phyloP scores from a whole-genome alignment of 2,888 invertebrate genomes.

The Apeira syringaria region DNA sequence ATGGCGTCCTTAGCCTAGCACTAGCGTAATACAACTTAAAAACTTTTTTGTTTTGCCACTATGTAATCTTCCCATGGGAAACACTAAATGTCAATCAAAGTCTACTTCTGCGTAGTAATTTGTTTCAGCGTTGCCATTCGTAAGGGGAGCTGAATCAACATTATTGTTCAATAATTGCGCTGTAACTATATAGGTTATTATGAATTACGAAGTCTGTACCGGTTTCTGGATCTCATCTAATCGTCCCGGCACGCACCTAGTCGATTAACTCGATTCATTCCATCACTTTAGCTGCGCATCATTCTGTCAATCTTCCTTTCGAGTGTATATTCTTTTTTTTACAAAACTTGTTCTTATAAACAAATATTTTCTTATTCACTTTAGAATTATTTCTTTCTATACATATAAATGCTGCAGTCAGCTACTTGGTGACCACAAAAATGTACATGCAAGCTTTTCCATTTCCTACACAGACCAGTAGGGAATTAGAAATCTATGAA shows the following conservation, averaged over 20 bases:
- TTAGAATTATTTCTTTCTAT: no score
- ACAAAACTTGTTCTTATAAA: conserved; percentile 1
- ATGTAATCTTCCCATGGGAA: conserved; percentile 22
- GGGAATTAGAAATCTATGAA: conserved; percentile 56
- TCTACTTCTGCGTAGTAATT: conserved; percentile 13
- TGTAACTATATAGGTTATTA: conserved; percentile 31
- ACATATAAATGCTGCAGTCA: neutral
- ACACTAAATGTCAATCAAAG: conserved; percentile 24
- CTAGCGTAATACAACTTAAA: conserved; percentile 28
- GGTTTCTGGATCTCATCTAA: conserved; percentile 28
- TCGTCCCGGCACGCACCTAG: conserved; percentile 25
- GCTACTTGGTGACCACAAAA: conserved; percentile 17
- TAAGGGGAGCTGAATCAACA: conserved; percentile 23
- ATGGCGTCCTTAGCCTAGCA: conserved; percentile 30
- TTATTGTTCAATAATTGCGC: conserved; percentile 30
- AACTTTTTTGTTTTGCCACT: conserved; percentile 33
- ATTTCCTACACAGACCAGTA: conserved; percentile 29
- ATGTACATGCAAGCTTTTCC: conserved; percentile 13
- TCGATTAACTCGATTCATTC: conserved; percentile 22
- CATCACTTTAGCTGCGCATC: conserved; percentile 16
- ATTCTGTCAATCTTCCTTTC: conserved; percentile 9
- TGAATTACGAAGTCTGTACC: conserved; percentile 25
- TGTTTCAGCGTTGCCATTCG: conserved; percentile 21
- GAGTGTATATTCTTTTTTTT: conserved; percentile 2
- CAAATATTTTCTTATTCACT: no score